Base-by-base conservation (phyloP, 2,888 invertebrate genomes). In the Eurois occulta region DNA sequence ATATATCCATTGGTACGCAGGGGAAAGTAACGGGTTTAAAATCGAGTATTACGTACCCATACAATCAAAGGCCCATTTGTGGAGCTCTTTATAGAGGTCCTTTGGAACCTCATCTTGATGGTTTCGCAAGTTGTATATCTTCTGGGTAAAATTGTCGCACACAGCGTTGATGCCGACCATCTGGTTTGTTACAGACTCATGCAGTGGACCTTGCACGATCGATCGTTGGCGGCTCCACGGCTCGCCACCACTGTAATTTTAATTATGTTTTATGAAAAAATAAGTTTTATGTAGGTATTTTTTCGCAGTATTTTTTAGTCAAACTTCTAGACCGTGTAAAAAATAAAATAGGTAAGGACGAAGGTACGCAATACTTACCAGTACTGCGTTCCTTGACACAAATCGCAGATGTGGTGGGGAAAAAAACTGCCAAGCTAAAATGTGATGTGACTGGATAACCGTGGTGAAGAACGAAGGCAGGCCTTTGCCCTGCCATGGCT, bases 11-110 rank as follows among this genome's bases (percentile, higher is more conserved):
- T 32, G 58, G 16, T 32, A 32, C 32, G 1, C 4, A 62, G 21
- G 10, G 35, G 35, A 62, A 62, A 35, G 35, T 4, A 21, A 74
- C 6, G 6, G 13, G 13, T 35, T 35, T 5, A 43, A 75, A 48
- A 28, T 28, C 24, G 38, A 28, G 8, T 10, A n/a, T 68, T 35
- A 72, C 94, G 93, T 88, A 95, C 97, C 97, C 91, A 97, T 96
- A 93, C 98, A 97, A 94, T 98, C 98, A 85, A 98, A 95, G 69
- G 97, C 97, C 98, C 98, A 98, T 90, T 97, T 97, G 88, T 97
- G 97, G 43, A 98, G 91, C 88, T 98, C 97, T 77, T 96, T 96
- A 68, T 96, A 94, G 84, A 98, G 96, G 88, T 97, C 96, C 60
- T 94, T 94, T 0, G 97, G 93, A 65, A 98, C 96, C 92, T 98